Percentiles rank a stretch among this genome's conserved stretches.
Evolutionary conservation across 2,113 vertebrate genomes (phyloP).

Genomic region (Catharus bicknelli): DNA sequence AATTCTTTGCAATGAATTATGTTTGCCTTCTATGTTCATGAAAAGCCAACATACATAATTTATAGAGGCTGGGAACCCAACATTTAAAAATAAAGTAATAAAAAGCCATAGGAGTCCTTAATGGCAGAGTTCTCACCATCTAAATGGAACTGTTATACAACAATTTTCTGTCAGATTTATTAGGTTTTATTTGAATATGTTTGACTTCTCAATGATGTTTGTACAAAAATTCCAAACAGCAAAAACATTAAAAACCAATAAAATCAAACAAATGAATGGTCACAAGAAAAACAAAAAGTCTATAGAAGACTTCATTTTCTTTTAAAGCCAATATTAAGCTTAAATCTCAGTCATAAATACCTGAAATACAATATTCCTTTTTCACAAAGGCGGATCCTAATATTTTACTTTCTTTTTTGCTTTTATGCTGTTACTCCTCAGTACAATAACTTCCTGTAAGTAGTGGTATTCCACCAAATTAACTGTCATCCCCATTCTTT

Average conservation of each 20-base stretch:
- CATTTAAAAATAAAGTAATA: slow-evolving; percentile 22
- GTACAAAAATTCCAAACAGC: slow-evolving; percentile 3
- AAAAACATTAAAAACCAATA: slow-evolving; percentile 22
- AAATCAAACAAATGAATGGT: neutral
- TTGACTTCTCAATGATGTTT: neutral
- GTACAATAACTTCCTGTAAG: neutral
- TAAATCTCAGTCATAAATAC: neutral
- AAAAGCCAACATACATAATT: slow-evolving; percentile 74
- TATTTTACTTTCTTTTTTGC: neutral
- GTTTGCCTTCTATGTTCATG: slow-evolving; percentile 68
- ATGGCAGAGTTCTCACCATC: slow-evolving; percentile 39
- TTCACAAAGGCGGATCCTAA: neutral
- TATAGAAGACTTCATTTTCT: neutral
- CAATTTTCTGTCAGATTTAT: slow-evolving; percentile 67
- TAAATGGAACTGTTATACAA: slow-evolving; percentile 6
- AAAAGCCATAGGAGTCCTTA: slow-evolving; percentile 64
- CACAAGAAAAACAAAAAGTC: neutral
- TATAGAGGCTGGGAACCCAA: slow-evolving; percentile 65
- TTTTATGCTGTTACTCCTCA: neutral
- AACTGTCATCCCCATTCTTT: neutral
- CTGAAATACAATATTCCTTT: neutral
- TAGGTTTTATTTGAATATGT: slow-evolving; percentile 61
- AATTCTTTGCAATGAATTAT: slow-evolving; percentile 74
- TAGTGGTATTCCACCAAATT: neutral
- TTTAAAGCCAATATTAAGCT: neutral